phyloP scores from a whole-genome alignment of 2,888 invertebrate species.

The Scrobipalpa costella region DNA sequence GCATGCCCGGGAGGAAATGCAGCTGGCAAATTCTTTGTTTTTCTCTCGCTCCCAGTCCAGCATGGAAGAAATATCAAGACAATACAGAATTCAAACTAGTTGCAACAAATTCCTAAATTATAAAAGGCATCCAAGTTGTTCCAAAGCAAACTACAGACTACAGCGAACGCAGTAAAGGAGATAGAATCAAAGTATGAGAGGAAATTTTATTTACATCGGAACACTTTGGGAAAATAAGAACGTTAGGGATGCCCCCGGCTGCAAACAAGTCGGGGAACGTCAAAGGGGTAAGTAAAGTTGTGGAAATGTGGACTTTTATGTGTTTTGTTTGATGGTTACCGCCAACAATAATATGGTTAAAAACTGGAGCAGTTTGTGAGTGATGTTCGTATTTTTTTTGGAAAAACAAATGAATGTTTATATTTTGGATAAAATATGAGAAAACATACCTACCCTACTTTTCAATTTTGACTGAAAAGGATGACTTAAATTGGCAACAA shows the following conservation, averaged over 20 bases:
- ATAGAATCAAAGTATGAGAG: constrained; percentile 22
- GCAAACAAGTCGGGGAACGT: constrained; percentile 19
- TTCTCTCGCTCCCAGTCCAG: no score
- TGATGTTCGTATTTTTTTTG: no score
- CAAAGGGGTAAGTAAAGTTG: constrained; percentile 16
- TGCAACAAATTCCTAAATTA: background rate
- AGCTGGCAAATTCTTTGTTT: no score
- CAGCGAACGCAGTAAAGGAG: constrained; percentile 22
- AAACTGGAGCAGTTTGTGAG: background rate
- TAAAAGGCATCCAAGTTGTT: constrained; percentile 11
- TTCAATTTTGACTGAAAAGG: no score
- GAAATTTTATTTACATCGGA: constrained; percentile 26
- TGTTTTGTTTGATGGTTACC: background rate
- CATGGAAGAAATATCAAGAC: no score
- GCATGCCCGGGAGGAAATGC: no score
- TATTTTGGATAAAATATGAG: no score
- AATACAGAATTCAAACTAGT: no score
- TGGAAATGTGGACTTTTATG: constrained; percentile 16
- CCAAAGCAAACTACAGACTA: background rate
- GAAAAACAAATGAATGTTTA: no score
- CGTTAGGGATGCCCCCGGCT: no score
- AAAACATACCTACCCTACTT: no score
- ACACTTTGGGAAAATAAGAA: constrained; percentile 24
- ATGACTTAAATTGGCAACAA: no score
- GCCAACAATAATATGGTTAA: background rate